phyloP scores from a whole-genome alignment of 2,113 vertebrate species.

The Melospiza georgiana region DNA sequence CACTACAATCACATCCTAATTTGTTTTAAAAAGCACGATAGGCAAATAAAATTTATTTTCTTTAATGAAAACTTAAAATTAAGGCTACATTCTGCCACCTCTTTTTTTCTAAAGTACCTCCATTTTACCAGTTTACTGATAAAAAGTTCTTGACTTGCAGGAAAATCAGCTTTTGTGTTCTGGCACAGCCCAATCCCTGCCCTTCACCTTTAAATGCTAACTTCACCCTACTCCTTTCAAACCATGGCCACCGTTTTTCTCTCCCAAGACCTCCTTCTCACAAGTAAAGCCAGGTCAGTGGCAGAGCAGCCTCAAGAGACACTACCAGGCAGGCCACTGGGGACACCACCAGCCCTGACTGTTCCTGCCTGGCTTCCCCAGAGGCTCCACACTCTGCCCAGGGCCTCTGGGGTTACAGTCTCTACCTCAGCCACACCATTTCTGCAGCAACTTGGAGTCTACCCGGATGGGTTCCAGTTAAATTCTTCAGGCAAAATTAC shows the following conservation, averaged over 20 bases:
- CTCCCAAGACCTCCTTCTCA: background rate
- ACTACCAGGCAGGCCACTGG: background rate
- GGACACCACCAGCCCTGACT: background rate
- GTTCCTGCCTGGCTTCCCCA: background rate
- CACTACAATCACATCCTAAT: background rate
- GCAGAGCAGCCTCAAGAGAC: background rate
- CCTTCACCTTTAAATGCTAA: background rate
- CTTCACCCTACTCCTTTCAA: background rate
- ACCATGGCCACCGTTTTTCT: rapidly evolving
- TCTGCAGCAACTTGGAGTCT: background rate
- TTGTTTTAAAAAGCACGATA: rapidly evolving
- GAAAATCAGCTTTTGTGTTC: background rate
- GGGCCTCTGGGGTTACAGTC: rapidly evolving
- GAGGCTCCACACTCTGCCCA: background rate
- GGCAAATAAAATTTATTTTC: background rate
- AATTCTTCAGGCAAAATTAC: background rate
- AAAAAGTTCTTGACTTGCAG: background rate
- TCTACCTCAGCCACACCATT: background rate
- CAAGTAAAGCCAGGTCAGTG: background rate
- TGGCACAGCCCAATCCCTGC: background rate
- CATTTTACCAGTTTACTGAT: background rate
- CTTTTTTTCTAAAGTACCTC: background rate
- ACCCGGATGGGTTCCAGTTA: too few relatives aligned
- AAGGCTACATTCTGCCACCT: rapidly evolving
- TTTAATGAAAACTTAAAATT: background rate